phyloP scores from a whole-genome alignment of 2,113 vertebrate species.

The Delphinapterus leucas region DNA sequence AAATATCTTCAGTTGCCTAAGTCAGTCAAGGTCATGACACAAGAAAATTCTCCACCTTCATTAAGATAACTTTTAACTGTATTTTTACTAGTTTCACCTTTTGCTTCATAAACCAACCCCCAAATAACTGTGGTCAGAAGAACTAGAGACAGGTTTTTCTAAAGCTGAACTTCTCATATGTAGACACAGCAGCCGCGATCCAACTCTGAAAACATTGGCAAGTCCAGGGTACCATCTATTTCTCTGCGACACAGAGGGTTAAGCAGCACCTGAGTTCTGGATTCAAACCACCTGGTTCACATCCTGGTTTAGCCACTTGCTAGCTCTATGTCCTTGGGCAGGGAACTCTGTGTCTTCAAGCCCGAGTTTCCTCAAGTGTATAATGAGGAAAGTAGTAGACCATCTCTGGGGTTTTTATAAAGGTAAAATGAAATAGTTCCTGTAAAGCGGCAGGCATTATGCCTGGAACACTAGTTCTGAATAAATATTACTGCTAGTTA shows the following conservation, averaged over 20 bases:
- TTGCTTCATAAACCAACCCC: not conserved
- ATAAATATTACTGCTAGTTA: not conserved
- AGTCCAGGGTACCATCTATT: not conserved
- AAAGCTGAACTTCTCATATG: not conserved
- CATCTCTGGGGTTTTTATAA: not conserved
- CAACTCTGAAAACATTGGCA: not conserved
- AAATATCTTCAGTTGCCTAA: not conserved
- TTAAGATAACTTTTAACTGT: not conserved
- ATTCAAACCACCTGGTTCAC: not conserved
- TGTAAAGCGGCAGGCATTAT: not conserved
- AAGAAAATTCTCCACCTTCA: not conserved
- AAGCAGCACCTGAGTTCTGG: not conserved
- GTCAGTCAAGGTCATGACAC: not conserved
- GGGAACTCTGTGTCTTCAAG: not conserved
- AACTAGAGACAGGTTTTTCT: not conserved
- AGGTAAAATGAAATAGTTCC: not conserved
- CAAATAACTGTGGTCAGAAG: not conserved
- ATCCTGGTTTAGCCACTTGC: not conserved
- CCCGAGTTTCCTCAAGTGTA: not conserved
- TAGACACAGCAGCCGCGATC: not conserved
- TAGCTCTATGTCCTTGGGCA: not conserved
- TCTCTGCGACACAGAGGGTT: not conserved
- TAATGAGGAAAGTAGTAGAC: not conserved
- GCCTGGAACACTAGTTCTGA: not conserved
- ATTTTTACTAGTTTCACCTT: not conserved